Conservation (phyloP, 2,888 invertebrate genomes). For the Nemotelus pantherinus region DNA sequence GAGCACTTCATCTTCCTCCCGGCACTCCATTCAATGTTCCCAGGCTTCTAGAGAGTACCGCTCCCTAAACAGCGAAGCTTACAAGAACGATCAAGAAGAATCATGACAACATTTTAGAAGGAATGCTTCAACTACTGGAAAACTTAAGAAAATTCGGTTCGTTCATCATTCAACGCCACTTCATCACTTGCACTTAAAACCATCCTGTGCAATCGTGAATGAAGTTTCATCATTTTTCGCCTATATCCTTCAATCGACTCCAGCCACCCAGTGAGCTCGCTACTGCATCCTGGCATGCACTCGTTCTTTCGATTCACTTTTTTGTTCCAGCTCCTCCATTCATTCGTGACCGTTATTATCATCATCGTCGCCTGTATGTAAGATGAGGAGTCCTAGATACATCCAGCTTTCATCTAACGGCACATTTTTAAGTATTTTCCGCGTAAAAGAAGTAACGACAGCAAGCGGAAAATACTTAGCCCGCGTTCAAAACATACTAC, state of each 20-base stretch:
- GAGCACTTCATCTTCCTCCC: slow-evolving; percentile 19
- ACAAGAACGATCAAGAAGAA: background rate
- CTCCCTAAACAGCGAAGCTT: background rate
- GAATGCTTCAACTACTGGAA: slow-evolving; percentile 33
- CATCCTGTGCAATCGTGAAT: background rate
- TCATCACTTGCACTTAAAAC: slow-evolving; percentile 39
- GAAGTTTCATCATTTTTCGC: background rate
- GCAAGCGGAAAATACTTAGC: slow-evolving; percentile 17
- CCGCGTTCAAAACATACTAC: slow-evolving; percentile 22
- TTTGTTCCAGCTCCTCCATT: slow-evolving; percentile 2
- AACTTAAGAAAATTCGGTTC: slow-evolving; percentile 36
- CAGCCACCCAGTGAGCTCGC: background rate
- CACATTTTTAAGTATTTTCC: slow-evolving; percentile 35
- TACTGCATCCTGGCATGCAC: background rate
- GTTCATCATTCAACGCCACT: slow-evolving; percentile 43
- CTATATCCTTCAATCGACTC: background rate
- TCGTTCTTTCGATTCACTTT: background rate
- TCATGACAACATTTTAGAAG: slow-evolving; percentile 26
- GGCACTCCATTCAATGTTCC: background rate
- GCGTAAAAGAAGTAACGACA: slow-evolving; percentile 34
- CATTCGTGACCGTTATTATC: slow-evolving; percentile 12
- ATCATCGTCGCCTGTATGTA: background rate
- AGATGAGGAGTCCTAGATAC: background rate
- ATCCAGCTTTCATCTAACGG: slow-evolving; percentile 12
- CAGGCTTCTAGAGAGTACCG: background rate